A percentile compares a stretch with the other conserved stretches of the same genome.
These are phyloP conservation scores for Sphyrna mokarran DNA, from an alignment of 2,113 vertebrate genomes.

Conservation along the genomic window DNA sequence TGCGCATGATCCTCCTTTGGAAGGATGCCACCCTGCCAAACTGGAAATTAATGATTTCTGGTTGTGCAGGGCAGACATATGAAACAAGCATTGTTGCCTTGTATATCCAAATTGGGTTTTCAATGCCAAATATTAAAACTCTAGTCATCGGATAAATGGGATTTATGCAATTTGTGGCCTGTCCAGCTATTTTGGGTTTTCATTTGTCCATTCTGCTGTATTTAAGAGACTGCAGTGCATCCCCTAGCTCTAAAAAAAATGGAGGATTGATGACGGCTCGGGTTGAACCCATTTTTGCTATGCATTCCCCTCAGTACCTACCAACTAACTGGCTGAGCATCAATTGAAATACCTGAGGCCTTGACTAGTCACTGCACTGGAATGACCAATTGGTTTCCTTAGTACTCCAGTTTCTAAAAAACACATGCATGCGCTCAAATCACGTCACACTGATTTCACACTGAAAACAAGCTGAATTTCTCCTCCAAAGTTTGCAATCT, in stretches of 20 bases:
- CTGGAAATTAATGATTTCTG: neutral
- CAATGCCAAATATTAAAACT: neutral
- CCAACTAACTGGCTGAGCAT: neutral
- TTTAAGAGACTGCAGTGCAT: neutral
- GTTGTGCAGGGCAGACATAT: neutral
- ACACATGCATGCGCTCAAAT: neutral
- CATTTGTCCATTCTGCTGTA: neutral
- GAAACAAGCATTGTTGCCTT: neutral
- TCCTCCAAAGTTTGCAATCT: neutral
- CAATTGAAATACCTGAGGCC: neutral
- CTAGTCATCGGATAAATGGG: neutral
- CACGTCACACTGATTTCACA: neutral
- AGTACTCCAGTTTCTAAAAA: neutral
- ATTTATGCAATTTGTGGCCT: neutral
- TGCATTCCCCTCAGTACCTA: neutral
- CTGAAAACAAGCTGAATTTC: neutral
- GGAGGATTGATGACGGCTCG: neutral
- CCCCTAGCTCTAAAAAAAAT: too few relatives aligned
- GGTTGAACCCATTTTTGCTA: too few relatives aligned
- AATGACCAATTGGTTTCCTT: neutral
- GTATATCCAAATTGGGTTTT: neutral
- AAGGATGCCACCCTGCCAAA: neutral
- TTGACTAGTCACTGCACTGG: neutral
- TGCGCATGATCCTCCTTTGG: neutral
- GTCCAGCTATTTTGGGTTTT: neutral